Evolutionary conservation across 2,888 invertebrate genomes (phyloP).

Genomic region (Parascotia fuliginaria): DNA sequence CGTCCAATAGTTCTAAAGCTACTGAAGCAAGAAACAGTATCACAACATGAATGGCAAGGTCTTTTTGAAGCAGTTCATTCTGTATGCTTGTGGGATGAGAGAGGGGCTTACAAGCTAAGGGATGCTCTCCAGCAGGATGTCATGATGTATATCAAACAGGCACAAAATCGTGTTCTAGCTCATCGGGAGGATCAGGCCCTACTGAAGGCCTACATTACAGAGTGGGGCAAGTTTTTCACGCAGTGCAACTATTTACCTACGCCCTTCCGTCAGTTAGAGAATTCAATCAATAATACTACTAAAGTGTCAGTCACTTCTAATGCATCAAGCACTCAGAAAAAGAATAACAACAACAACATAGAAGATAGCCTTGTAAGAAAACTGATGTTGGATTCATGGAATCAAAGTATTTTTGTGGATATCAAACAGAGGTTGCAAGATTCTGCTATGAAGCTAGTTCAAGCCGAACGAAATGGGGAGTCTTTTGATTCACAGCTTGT

Average conservation of each 20-base stretch:
- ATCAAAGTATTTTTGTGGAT: slow-evolving; percentile 97
- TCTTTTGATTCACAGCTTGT: slow-evolving; percentile 99
- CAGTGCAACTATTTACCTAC: slow-evolving; percentile 98
- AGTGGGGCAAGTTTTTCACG: slow-evolving; percentile 99
- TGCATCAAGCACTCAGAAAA: slow-evolving; percentile 74
- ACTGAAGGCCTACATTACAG: slow-evolving; percentile 97
- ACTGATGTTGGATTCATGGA: slow-evolving; percentile 99
- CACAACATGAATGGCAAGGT: slow-evolving; percentile 98
- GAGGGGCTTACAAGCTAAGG: slow-evolving; percentile 94
- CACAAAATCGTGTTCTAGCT: slow-evolving; percentile 94
- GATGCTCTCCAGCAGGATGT: slow-evolving; percentile 97
- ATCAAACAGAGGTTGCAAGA: slow-evolving; percentile 97
- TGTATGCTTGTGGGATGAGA: slow-evolving; percentile 99
- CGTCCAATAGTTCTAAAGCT: slow-evolving; percentile 97
- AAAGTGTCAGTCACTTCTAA: slow-evolving; percentile 74
- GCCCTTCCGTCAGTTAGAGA: slow-evolving; percentile 97
- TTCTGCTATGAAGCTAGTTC: slow-evolving; percentile 98
- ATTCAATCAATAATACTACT: slow-evolving; percentile 88
- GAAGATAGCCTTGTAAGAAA: slow-evolving; percentile 97
- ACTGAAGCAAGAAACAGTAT: slow-evolving; percentile 96
- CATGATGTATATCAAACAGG: slow-evolving; percentile 96
- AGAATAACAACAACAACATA: slow-evolving; percentile 85
- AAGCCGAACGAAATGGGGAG: slow-evolving; percentile 98
- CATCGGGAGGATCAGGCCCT: slow-evolving; percentile 98
- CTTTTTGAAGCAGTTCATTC: slow-evolving; percentile 98